These are phyloP conservation scores for Podarcis raffonei DNA, from an alignment of 2,113 vertebrate genomes.

Conservation along the genomic window DNA sequence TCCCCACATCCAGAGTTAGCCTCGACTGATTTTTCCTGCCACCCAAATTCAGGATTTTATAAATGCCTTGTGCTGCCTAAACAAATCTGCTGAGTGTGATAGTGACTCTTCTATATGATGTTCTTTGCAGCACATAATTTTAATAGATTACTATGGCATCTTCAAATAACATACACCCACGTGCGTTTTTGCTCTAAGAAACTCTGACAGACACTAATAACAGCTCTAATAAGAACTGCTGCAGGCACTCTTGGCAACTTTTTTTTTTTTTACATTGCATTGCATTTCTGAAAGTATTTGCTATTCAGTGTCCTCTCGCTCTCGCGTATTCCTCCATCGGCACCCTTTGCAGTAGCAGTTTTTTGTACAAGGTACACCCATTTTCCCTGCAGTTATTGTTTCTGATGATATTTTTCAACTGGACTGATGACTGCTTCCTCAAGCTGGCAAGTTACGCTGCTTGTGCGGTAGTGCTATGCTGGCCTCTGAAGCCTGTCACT, in stretches of 20 bases:
- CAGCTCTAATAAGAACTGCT: background rate
- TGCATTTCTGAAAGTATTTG: background rate
- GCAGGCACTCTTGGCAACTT: constrained; percentile 18
- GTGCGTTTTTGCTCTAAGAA: constrained; percentile 8
- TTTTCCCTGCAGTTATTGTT: constrained; percentile 14
- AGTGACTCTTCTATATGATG: background rate
- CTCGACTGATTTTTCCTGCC: background rate
- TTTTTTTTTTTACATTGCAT: constrained; percentile 15
- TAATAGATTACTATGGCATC: background rate
- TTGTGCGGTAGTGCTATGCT: background rate
- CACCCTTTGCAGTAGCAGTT: background rate
- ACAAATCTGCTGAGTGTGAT: background rate
- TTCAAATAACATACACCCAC: background rate
- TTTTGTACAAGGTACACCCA: background rate
- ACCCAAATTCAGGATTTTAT: background rate
- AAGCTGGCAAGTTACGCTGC: background rate
- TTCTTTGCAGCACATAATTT: background rate
- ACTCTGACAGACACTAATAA: constrained; percentile 19
- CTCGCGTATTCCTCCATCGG: background rate
- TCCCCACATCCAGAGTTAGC: background rate
- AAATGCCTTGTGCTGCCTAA: background rate
- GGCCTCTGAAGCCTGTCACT: background rate
- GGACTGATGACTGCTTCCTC: background rate
- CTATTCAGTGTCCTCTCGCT: background rate
- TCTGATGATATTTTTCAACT: background rate